Evolutionary conservation across 2,113 vertebrate genomes (phyloP).

Genomic region (Pogonocichla stellata): DNA sequence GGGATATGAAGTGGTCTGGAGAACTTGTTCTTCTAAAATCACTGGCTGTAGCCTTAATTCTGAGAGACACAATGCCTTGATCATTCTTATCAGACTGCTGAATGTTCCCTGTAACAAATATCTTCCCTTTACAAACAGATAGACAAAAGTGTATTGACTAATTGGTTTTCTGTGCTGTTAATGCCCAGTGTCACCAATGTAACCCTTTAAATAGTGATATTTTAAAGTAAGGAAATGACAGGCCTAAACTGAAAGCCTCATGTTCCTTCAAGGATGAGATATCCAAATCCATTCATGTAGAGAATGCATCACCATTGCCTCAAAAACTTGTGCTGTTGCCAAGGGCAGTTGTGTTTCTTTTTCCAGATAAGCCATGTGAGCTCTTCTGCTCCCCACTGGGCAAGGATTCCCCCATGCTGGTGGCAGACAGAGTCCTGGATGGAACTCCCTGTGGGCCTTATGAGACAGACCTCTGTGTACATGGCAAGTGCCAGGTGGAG

Average conservation of each 20-base stretch:
- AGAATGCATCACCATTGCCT: background rate
- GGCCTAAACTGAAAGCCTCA: background rate
- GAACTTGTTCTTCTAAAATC: background rate
- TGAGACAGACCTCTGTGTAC: slow-evolving; percentile 91
- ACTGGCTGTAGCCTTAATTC: background rate
- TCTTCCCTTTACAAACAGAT: background rate
- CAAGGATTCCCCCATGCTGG: slow-evolving; percentile 82
- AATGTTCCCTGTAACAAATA: background rate
- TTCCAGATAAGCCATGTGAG: slow-evolving; percentile 89
- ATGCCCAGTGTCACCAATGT: background rate
- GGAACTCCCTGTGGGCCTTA: slow-evolving; percentile 96
- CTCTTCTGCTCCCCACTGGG: slow-evolving; percentile 89
- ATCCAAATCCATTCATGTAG: background rate
- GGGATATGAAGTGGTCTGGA: background rate
- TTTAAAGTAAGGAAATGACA: background rate
- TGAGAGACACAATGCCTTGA: background rate
- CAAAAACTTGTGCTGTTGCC: background rate
- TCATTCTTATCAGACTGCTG: background rate
- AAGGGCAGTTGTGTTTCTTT: background rate
- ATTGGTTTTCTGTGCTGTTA: background rate
- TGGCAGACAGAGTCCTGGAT: slow-evolving; percentile 90
- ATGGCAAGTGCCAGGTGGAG: slow-evolving; percentile 92
- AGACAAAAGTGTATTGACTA: background rate
- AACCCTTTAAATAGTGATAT: background rate
- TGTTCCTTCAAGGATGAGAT: background rate